phyloP scores from a whole-genome alignment of 2,797 vertebrate species.

The Chloroceryle amazona region DNA sequence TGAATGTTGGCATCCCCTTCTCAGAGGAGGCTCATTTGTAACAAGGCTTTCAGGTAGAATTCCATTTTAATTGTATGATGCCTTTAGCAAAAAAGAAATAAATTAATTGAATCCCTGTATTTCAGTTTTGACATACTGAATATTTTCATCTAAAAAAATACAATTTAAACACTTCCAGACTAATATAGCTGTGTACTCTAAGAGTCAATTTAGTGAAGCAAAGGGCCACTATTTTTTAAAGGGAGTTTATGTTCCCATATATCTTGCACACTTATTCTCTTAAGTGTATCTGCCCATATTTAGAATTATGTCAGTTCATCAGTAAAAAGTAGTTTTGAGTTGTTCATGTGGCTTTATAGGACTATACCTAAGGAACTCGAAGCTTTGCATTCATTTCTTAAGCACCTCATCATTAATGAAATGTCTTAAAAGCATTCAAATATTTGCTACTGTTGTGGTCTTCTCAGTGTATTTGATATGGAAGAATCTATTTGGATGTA shows the following conservation, averaged over 20 bases:
- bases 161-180: not conserved
- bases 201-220: not conserved
- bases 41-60: not conserved
- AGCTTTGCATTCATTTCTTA: not conserved
- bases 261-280: not conserved
- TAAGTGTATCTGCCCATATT: not conserved
- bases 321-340: not conserved
- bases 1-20: not conserved
- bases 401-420: not conserved
- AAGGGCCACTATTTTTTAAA: not conserved
- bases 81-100: not conserved
- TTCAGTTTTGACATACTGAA: not conserved
- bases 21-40: not conserved
- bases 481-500: not conserved
- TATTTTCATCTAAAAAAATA: not conserved
- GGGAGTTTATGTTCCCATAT: not conserved
- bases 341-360: not conserved
- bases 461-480: not conserved
- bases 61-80: not conserved
- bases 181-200: not conserved
- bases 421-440: not conserved
- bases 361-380: not conserved
- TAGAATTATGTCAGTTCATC: not conserved
- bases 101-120: not conserved
- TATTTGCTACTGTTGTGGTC: not conserved